Evolutionary conservation across 2,797 vertebrate species (phyloP).

Genomic region (Syngnathus rostellatus): DNA sequence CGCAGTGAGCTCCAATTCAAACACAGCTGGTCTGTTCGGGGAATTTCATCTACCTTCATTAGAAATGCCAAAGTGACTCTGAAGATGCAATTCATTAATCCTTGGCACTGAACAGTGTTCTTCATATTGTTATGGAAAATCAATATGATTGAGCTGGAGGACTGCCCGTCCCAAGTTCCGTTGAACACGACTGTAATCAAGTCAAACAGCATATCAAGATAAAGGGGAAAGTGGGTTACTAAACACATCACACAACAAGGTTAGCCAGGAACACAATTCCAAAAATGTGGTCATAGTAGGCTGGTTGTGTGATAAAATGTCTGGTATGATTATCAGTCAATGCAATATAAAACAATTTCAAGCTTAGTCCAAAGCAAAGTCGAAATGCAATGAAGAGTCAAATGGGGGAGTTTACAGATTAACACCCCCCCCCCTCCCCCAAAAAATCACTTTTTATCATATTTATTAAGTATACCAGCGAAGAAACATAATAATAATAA

Average conservation of each 20-base stretch:
- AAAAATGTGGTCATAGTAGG: slow-evolving; percentile 33
- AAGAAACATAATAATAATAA: too few relatives aligned
- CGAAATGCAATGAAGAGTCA: background rate
- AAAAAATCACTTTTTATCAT: background rate
- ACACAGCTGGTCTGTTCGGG: slow-evolving; percentile 60
- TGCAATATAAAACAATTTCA: background rate
- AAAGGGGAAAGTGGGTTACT: slow-evolving; percentile 36
- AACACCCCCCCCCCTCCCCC: too few relatives aligned
- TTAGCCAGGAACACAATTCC: slow-evolving; percentile 48
- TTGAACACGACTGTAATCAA: slow-evolving; percentile 61
- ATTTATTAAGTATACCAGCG: background rate
- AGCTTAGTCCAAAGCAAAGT: background rate
- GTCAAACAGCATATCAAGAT: slow-evolving; percentile 53
- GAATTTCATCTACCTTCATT: slow-evolving; percentile 71
- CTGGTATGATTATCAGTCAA: slow-evolving; percentile 1
- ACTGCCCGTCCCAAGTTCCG: slow-evolving; percentile 52
- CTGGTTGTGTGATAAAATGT: slow-evolving; percentile 29
- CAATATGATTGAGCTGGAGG: slow-evolving; percentile 72
- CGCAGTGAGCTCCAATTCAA: slow-evolving; percentile 63
- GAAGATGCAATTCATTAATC: slow-evolving; percentile 76
- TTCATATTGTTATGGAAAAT: slow-evolving; percentile 79
- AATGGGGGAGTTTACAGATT: background rate
- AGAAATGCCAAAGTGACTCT: slow-evolving; percentile 72
- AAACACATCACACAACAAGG: slow-evolving; percentile 49
- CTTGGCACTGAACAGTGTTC: slow-evolving; percentile 66